These are phyloP conservation scores for Oasisia sp. DNA, from an alignment of 2,888 invertebrate species.

Conservation along the genomic window DNA sequence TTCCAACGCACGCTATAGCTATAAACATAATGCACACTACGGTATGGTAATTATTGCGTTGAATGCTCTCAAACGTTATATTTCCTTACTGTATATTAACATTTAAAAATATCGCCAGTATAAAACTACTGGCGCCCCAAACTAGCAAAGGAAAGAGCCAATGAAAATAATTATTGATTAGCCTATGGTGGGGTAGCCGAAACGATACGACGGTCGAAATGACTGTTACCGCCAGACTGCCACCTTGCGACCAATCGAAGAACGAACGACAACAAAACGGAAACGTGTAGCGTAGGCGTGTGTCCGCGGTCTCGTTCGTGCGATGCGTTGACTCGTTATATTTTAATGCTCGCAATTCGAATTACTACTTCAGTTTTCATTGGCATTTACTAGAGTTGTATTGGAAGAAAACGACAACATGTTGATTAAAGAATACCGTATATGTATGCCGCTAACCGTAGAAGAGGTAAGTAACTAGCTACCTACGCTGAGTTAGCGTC, in stretches of 20 bases:
- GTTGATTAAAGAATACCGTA: conserved; percentile 88
- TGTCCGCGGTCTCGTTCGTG: neutral
- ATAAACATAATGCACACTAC: too few relatives aligned
- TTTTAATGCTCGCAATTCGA: neutral
- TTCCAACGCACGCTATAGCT: too few relatives aligned
- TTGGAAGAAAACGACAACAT: conserved; percentile 66
- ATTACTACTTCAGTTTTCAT: neutral
- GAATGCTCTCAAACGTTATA: too few relatives aligned
- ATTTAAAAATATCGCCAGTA: too few relatives aligned
- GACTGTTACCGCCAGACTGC: neutral
- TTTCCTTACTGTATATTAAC: too few relatives aligned
- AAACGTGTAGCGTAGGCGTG: neutral
- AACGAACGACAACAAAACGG: conserved; percentile 17
- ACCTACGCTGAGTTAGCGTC: neutral
- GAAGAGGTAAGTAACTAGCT: conserved; percentile 77
- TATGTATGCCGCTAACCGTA: conserved; percentile 91
- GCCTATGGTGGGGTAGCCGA: too few relatives aligned
- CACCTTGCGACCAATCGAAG: neutral
- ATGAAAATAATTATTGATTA: too few relatives aligned
- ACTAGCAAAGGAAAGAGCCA: too few relatives aligned
- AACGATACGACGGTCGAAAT: too few relatives aligned
- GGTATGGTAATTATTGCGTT: too few relatives aligned
- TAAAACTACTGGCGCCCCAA: too few relatives aligned
- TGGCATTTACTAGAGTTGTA: conserved; percentile 20
- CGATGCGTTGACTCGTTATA: neutral